Evolutionary conservation across 2,888 invertebrate species (phyloP).

Genomic region (Helleia helle): DNA sequence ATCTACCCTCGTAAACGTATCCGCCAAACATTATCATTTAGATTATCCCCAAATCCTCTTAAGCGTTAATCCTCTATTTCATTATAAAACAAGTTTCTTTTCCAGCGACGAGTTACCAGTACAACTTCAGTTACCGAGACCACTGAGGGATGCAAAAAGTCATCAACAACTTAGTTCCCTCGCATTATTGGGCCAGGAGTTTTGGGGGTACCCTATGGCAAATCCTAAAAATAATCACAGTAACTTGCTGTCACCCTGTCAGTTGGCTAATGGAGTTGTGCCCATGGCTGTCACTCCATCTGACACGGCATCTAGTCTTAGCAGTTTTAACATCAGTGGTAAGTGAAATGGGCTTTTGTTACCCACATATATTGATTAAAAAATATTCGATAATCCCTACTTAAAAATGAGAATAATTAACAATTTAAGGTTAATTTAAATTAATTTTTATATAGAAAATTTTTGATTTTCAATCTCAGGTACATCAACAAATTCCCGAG

Average conservation of each 20-base stretch:
- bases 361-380: too few relatives aligned
- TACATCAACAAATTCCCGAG: constrained; percentile 53
- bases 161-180: constrained; percentile 92
- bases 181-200: constrained; percentile 91
- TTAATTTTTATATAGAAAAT: too few relatives aligned
- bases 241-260: constrained; percentile 50
- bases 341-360: too few relatives aligned
- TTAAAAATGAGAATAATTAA: too few relatives aligned
- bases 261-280: constrained; percentile 46
- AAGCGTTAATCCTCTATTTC: too few relatives aligned
- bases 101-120: constrained; percentile 93
- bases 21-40: too few relatives aligned
- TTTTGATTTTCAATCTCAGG: too few relatives aligned
- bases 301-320: constrained; percentile 81
- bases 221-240: constrained; percentile 75
- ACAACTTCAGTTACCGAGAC: constrained; percentile 87
- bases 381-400: too few relatives aligned
- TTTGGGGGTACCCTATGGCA: constrained; percentile 88
- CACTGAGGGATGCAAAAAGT: constrained; percentile 90
- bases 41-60: too few relatives aligned
- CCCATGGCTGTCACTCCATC: constrained; percentile 74
- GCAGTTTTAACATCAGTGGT: constrained; percentile 79
- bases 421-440: too few relatives aligned
- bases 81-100: too few relatives aligned
- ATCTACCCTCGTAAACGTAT: too few relatives aligned